phyloP scores from a whole-genome alignment of 2,888 invertebrate genomes.

The Syrphus vitripennis region DNA sequence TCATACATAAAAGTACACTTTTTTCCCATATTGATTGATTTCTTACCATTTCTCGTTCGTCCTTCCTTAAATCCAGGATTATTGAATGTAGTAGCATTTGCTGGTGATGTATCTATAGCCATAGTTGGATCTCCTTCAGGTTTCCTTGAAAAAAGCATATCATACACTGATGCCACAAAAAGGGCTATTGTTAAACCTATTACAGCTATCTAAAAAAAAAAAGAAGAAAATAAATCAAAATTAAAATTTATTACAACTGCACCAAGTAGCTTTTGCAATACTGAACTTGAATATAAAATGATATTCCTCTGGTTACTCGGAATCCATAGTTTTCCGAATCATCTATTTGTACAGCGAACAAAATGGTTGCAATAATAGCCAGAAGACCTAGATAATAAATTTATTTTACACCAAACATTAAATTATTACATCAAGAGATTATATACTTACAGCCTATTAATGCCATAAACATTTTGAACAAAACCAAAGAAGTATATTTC shows the following conservation, averaged over 20 bases:
- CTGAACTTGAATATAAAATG: constrained; percentile 96
- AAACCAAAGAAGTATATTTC: constrained; percentile 89
- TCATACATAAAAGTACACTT: too few species aligned
- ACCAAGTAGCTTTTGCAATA: too few species aligned
- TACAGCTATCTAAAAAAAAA: constrained; percentile 86
- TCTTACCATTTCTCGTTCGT: constrained; percentile 81
- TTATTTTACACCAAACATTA: not conserved
- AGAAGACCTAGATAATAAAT: constrained; percentile 84
- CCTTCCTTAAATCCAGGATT: constrained; percentile 93
- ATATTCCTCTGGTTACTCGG: constrained; percentile 89
- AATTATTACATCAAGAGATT: not conserved
- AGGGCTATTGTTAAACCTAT: constrained; percentile 89
- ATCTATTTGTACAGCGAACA: constrained; percentile 93
- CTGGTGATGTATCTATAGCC: constrained; percentile 82
- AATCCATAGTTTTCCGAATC: constrained; percentile 88
- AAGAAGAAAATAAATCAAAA: too few species aligned
- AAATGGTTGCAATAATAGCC: constrained; percentile 90
- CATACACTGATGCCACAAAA: constrained; percentile 90
- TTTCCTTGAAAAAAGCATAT: constrained; percentile 89
- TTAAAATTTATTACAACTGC: not conserved
- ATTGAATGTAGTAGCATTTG: constrained; percentile 89
- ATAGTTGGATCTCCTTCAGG: constrained; percentile 91
- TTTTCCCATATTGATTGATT: not conserved
- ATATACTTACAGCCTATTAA: constrained; percentile 90
- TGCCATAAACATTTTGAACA: constrained; percentile 89